phyloP scores from a whole-genome alignment of 2,888 invertebrate species.

The Liodrosophila aerea region DNA sequence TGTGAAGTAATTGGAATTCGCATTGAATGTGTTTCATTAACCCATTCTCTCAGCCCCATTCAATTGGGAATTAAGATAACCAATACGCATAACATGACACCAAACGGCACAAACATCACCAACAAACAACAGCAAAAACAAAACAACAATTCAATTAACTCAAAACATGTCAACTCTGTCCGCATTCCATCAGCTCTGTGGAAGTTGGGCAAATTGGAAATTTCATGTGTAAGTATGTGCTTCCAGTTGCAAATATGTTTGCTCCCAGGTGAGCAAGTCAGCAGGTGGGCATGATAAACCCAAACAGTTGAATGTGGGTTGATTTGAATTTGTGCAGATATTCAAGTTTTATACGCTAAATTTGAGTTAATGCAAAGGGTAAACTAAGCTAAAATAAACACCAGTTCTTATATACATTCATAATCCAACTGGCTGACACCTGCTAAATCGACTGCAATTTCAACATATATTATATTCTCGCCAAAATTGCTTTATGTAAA shows the following conservation, averaged over 20 bases:
- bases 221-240: conserved; percentile 30
- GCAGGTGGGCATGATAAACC: neutral
- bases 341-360: conserved; percentile 15
- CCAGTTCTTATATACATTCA: no score
- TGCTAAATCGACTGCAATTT: conserved; percentile 1
- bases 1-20: no score
- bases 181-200: conserved; percentile 14
- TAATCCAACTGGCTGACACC: no score
- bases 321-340: neutral
- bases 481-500: no score
- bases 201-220: conserved; percentile 21
- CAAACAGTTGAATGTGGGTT: neutral
- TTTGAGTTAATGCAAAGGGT: conserved; percentile 6
- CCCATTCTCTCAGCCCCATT: no score
- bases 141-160: conserved; percentile 61
- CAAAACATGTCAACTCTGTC: conserved; percentile 38
- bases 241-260: conserved; percentile 3
- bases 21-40: no score
- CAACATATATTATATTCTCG: neutral
- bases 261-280: neutral
- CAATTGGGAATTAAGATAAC: conserved; percentile 44
- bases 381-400: no score
- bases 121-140: conserved; percentile 17
- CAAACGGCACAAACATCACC: conserved; percentile 25
- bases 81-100: conserved; percentile 20